These are phyloP conservation scores for Cotesia glomerata DNA, from an alignment of 1,140 invertebrate species.

Conservation along the genomic window DNA sequence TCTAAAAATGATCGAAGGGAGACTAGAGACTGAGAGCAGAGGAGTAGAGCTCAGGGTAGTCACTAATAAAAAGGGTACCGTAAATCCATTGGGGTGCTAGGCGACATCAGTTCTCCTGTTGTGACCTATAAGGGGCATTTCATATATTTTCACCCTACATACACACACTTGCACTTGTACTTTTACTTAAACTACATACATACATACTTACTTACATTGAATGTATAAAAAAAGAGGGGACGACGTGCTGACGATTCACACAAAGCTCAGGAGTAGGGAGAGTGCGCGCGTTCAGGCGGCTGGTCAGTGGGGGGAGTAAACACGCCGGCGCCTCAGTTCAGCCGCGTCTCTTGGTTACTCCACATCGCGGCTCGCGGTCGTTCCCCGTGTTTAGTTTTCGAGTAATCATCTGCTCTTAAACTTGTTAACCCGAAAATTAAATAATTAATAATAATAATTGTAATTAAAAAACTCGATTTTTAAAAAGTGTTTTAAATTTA, in stretches of 20 bases:
- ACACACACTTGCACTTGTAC: too few species aligned
- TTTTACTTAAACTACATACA: too few species aligned
- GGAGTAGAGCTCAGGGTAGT: neutral
- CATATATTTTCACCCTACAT: neutral
- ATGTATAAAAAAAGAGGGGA: neutral
- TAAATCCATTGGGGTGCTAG: slow-evolving; percentile 14
- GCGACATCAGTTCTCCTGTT: slow-evolving; percentile 39
- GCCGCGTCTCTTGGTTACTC: slow-evolving; percentile 42
- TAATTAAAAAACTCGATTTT: too few species aligned
- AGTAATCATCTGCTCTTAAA: too few species aligned
- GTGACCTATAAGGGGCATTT: slow-evolving; percentile 13
- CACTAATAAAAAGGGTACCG: neutral
- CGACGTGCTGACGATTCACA: neutral
- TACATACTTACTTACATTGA: neutral
- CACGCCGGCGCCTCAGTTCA: slow-evolving; percentile 60
- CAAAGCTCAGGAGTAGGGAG: neutral
- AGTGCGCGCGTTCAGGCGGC: slow-evolving; percentile 11
- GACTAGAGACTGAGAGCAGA: neutral
- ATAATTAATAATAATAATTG: too few species aligned
- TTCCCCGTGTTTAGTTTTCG: too few species aligned
- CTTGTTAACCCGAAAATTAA: too few species aligned
- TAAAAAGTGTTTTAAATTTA: too few species aligned
- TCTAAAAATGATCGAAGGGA: neutral
- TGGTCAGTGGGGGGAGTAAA: slow-evolving; percentile 39
- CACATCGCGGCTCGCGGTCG: slow-evolving; percentile 11